phyloP scores from a whole-genome alignment of 1,140 invertebrate genomes.

The Anadara kagoshimensis region DNA sequence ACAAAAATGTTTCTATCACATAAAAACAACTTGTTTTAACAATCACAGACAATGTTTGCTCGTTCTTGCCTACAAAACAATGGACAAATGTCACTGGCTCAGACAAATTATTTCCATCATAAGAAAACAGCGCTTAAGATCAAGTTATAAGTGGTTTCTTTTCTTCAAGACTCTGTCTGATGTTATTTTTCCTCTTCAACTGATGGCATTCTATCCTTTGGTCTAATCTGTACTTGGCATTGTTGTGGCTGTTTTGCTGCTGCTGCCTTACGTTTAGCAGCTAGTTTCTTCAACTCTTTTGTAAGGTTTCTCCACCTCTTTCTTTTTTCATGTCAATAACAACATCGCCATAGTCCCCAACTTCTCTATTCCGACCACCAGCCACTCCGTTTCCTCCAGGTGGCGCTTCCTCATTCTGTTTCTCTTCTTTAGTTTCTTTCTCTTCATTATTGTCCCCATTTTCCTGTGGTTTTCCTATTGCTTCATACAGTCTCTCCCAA shows the following conservation, averaged over 20 bases:
- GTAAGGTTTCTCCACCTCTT: not conserved
- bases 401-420: not conserved
- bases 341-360: not conserved
- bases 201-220: no score
- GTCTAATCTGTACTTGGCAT: no score
- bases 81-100: no score
- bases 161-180: constrained; percentile 11
- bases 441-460: constrained; percentile 13
- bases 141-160: constrained; percentile 2
- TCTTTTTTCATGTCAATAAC: constrained; percentile 15
- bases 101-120: no score
- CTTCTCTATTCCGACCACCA: not conserved
- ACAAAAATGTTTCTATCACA: no score
- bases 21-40: no score
- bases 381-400: not conserved
- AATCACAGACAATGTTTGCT: no score
- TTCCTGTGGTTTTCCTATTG: constrained; percentile 40
- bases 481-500: constrained; percentile 47
- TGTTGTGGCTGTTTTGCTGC: no score
- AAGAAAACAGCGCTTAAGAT: no score
- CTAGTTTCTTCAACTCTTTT: no score
- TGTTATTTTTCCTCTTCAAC: not conserved
- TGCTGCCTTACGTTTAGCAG: no score
- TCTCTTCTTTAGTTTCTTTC: not conserved
- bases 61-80: no score